A percentile compares a stretch with the other conserved stretches of the same genome.
These are phyloP conservation scores for Heliconius ethilla DNA, from an alignment of 2,888 invertebrate species.

Conservation along the genomic window DNA sequence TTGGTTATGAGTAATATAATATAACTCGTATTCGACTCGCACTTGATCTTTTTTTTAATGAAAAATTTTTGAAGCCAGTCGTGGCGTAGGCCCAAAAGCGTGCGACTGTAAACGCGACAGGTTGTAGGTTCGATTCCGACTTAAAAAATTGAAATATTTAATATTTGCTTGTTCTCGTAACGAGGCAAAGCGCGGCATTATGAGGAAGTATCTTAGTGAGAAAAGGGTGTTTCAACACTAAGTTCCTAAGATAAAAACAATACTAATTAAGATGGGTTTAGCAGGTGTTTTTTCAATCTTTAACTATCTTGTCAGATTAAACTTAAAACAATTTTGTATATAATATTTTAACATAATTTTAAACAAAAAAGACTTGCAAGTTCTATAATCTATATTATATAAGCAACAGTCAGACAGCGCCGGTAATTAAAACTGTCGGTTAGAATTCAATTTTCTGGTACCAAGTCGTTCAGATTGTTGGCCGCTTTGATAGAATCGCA, in stretches of 20 bases:
- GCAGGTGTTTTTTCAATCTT: too few species aligned
- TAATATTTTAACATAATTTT: too few species aligned
- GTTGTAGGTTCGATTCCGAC: not conserved
- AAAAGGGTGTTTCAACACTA: not conserved
- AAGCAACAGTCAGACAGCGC: slow-evolving; percentile 16
- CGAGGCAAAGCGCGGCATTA: not conserved
- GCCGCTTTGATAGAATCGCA: slow-evolving; percentile 6
- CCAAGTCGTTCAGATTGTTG: slow-evolving; percentile 18
- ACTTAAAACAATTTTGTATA: too few species aligned
- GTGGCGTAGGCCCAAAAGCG: not conserved
- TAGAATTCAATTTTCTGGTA: slow-evolving; percentile 31
- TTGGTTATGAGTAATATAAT: too few species aligned
- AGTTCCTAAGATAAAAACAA: not conserved
- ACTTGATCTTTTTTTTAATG: too few species aligned
- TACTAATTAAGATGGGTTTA: too few species aligned
- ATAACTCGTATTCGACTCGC: too few species aligned
- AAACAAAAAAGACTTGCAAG: not conserved
- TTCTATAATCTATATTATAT: not conserved
- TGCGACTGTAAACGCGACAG: not conserved
- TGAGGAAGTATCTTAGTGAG: not conserved
- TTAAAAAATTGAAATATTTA: not conserved
- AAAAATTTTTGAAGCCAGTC: not conserved
- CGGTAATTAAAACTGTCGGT: slow-evolving; percentile 29
- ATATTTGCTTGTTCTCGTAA: not conserved
- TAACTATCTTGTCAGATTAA: too few species aligned